A percentile compares a stretch with the other conserved stretches of the same genome.
Conservation (phyloP, 2,888 invertebrate species). For the Mimas tiliae region DNA sequence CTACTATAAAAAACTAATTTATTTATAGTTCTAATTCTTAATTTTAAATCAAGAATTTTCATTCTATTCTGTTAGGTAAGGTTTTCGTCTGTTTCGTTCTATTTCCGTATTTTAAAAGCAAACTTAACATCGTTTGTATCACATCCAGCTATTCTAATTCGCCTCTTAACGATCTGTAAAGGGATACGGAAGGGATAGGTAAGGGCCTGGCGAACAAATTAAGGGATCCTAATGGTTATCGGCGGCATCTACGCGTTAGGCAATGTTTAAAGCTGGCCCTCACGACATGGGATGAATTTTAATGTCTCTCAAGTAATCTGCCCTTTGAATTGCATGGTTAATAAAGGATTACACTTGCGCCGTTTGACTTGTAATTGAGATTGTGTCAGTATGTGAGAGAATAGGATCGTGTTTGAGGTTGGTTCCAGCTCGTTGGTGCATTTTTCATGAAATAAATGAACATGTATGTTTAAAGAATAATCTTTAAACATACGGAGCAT, state of each 20-base stretch:
- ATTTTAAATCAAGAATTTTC: too few species aligned
- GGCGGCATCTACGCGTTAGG: conserved; percentile 67
- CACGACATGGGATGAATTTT: conserved; percentile 77
- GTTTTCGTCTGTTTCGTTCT: too few species aligned
- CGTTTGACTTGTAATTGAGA: not conserved
- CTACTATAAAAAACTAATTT: too few species aligned
- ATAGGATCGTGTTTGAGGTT: not conserved
- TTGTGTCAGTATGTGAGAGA: not conserved
- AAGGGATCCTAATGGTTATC: conserved; percentile 84
- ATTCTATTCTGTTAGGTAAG: too few species aligned
- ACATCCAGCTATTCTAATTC: conserved; percentile 57
- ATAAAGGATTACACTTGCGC: conserved; percentile 16
- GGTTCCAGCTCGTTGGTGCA: not conserved
- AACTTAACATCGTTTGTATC: conserved; percentile 25
- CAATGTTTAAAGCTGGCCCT: conserved; percentile 68
- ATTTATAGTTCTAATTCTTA: too few species aligned
- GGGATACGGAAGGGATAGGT: conserved; percentile 82
- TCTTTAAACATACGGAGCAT: too few species aligned
- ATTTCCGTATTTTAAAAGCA: too few species aligned
- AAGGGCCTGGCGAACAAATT: conserved; percentile 79
- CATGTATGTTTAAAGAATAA: too few species aligned
- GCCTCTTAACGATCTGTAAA: conserved; percentile 73
- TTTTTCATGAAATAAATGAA: not conserved
- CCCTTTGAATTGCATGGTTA: conserved; percentile 24
- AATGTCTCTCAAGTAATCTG: conserved; percentile 50